Percentiles rank a stretch among this genome's conserved stretches.
Conservation (phyloP, 2,888 invertebrate species). For the Cistogaster globosa region DNA sequence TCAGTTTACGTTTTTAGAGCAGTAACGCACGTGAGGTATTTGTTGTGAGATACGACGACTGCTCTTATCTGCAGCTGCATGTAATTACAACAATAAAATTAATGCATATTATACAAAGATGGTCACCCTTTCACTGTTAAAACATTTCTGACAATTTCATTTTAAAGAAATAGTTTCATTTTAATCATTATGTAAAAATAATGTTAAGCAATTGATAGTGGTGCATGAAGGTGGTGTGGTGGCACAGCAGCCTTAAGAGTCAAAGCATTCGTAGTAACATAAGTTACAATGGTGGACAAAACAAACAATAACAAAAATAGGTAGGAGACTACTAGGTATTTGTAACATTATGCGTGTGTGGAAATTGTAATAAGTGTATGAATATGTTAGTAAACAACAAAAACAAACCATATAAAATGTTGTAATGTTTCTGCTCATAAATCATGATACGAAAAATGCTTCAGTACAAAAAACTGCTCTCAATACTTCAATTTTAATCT, state of each 20-base stretch:
- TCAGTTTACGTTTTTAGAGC: too few species aligned
- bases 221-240: constrained; percentile 60
- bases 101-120: background rate
- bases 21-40: too few species aligned
- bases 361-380: constrained; percentile 35
- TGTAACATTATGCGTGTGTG: constrained; percentile 46
- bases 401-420: constrained; percentile 49
- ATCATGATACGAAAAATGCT: constrained; percentile 59
- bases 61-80: too few species aligned
- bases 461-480: constrained; percentile 38
- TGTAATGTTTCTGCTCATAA: constrained; percentile 63
- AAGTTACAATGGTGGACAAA: constrained; percentile 43
- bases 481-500: constrained; percentile 69
- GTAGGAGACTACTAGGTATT: constrained; percentile 43
- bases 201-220: constrained; percentile 56
- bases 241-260: constrained; percentile 15
- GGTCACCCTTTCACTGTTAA: constrained; percentile 21
- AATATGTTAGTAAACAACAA: constrained; percentile 19
- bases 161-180: constrained; percentile 45
- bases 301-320: constrained; percentile 35
- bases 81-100: too few species aligned
- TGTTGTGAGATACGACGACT: too few species aligned
- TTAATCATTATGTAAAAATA: constrained; percentile 67
- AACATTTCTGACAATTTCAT: constrained; percentile 58
- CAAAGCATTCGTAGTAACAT: constrained; percentile 30